These are phyloP conservation scores for Prunella strophiata DNA, from an alignment of 2,797 vertebrate genomes.

Conservation along the genomic window DNA sequence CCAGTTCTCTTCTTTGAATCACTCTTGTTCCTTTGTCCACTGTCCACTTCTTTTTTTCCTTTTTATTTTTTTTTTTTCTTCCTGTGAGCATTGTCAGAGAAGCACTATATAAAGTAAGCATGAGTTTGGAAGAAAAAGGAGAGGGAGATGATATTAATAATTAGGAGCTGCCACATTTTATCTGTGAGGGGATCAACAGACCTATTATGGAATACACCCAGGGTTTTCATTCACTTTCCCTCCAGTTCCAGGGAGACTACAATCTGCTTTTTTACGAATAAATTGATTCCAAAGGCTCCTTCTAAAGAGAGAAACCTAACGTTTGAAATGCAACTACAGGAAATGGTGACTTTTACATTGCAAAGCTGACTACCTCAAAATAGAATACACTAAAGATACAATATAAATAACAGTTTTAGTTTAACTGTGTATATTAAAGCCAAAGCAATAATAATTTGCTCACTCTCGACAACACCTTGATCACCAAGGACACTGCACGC, in stretches of 20 bases:
- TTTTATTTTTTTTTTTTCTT: neutral
- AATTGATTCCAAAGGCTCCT: neutral
- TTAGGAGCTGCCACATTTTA: neutral
- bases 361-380: neutral
- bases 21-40: neutral
- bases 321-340: neutral
- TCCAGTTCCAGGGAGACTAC: neutral
- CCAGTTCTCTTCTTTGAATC: neutral
- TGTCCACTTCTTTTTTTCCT: too few species aligned
- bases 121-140: neutral
- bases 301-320: neutral
- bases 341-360: neutral
- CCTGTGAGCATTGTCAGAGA: neutral
- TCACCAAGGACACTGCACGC: neutral
- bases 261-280: neutral
- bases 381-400: neutral
- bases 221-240: neutral
- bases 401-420: neutral
- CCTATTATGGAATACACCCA: neutral
- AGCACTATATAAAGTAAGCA: neutral
- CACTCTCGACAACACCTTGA: neutral
- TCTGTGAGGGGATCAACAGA: neutral
- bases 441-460: neutral
- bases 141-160: neutral
- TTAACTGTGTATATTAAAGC: neutral